phyloP scores from a whole-genome alignment of 2,888 invertebrate species.

The Labia minor region DNA sequence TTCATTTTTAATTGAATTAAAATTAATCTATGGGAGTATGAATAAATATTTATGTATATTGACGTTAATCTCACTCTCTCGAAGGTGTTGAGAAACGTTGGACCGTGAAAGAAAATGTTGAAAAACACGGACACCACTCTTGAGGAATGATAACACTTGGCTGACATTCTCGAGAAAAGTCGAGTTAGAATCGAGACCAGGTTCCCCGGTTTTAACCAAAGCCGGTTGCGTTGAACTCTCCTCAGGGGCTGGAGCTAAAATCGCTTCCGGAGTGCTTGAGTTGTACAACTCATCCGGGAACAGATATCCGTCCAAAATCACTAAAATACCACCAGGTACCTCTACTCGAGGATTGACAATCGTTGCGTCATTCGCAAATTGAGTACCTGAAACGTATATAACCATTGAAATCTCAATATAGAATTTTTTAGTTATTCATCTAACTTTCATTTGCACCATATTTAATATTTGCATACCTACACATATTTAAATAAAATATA shows the following conservation, averaged over 20 bases:
- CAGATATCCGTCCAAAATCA: constrained; percentile 39
- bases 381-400: constrained; percentile 29
- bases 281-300: constrained; percentile 38
- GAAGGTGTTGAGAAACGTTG: constrained; percentile 46
- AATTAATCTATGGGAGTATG: too few relatives aligned
- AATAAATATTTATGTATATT: too few relatives aligned
- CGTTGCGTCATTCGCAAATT: constrained; percentile 38
- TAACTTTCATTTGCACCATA: not conserved
- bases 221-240: constrained; percentile 16
- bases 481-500: not conserved
- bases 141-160: constrained; percentile 47
- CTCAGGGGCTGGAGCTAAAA: not conserved
- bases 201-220: constrained; percentile 20
- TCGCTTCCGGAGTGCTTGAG: constrained; percentile 29
- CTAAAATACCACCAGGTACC: constrained; percentile 37
- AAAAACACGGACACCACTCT: constrained; percentile 51
- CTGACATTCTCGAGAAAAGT: constrained; percentile 40
- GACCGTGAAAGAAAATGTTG: constrained; percentile 51
- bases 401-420: not conserved
- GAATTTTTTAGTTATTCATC: too few relatives aligned
- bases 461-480: not conserved
- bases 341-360: constrained; percentile 36
- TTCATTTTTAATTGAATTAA: too few relatives aligned
- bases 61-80: constrained; percentile 43
- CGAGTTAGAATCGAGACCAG: constrained; percentile 29